Evolutionary conservation across 2,888 invertebrate genomes (phyloP), one percentile per base, ranked within the genome.

Genomic region (Ochropacha duplaris): DNA sequence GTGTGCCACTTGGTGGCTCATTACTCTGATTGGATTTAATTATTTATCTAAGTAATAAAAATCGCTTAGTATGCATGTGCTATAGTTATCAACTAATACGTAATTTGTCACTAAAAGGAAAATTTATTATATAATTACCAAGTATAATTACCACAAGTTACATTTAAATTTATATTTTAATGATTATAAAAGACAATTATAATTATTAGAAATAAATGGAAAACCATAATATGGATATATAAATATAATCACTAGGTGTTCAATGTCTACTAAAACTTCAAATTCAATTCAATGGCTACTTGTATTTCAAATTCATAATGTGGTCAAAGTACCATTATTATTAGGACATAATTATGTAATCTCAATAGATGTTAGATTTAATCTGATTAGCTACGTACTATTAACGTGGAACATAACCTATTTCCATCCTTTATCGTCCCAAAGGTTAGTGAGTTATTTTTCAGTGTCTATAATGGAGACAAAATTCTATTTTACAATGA

Each of bases 381-480:
- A 24, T 49, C 49, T 57, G 24, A 55, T 22, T 54, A n/a, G n/a
- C n/a, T n/a, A 51, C 26, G 28, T 49, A 31, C 31, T 31, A 31
- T 31, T 28, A 28, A 12, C 12, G 2, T 12, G 36, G 44, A 19
- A 19, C 9, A 8, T 19, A n/a, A 19, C 4, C 9, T 9, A 16
- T 6, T 44, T 44, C 19, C 19, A 19, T 9, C 14, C 9, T 44
- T 4, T 44, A 19, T 44, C 66, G 70, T 76, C 71, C 73, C 72
- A 74, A 84, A 80, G 79, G 83, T 84, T 84, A 84, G 86, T 83
- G 81, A 83, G 64, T 71, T 64, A 58, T 67, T 65, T 68, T 19
- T 3, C 16, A 19, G 19, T 44, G 1, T 44, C 9, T 44, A 5
- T 19, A 19, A 19, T 44, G 44, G 19, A 19, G 19, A 16, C 11